Conservation (phyloP, 2,888 invertebrate genomes). For the Hyalella azteca region DNA sequence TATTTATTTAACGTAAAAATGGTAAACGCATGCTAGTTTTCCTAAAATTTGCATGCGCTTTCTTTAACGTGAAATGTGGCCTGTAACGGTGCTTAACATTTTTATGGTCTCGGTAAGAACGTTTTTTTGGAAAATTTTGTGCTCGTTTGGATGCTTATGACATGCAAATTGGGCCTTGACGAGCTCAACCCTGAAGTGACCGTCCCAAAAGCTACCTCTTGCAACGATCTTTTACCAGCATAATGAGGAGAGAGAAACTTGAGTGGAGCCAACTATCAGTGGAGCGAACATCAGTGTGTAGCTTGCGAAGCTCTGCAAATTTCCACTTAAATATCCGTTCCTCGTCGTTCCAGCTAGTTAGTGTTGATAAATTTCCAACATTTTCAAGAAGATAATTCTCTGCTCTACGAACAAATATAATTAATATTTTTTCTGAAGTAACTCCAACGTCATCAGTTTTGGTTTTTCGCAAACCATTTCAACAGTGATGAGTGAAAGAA, state of each 20-base stretch:
- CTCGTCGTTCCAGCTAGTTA: too few relatives aligned
- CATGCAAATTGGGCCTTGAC: constrained; percentile 23
- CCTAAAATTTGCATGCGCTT: neutral
- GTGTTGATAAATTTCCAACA: too few relatives aligned
- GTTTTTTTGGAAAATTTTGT: neutral
- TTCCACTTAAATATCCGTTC: neutral
- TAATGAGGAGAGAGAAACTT: neutral
- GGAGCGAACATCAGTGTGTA: too few relatives aligned
- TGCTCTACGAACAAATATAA: too few relatives aligned
- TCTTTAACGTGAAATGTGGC: neutral
- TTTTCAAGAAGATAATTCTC: too few relatives aligned
- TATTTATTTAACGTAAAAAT: too few relatives aligned
- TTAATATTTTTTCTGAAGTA: too few relatives aligned
- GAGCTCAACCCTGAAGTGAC: constrained; percentile 1
- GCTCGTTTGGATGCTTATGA: constrained; percentile 28
- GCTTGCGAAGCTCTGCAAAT: neutral
- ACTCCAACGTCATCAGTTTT: too few relatives aligned
- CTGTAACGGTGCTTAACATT: neutral
- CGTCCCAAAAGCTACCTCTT: neutral
- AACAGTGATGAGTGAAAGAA: too few relatives aligned
- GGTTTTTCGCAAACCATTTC: too few relatives aligned
- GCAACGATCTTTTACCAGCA: neutral
- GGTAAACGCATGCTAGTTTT: too few relatives aligned
- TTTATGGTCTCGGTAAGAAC: neutral
- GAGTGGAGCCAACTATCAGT: neutral